A percentile compares a stretch with the other conserved stretches of the same genome.
phyloP scores from a whole-genome alignment of 1,140 invertebrate genomes.

The Bombus soroeensis region DNA sequence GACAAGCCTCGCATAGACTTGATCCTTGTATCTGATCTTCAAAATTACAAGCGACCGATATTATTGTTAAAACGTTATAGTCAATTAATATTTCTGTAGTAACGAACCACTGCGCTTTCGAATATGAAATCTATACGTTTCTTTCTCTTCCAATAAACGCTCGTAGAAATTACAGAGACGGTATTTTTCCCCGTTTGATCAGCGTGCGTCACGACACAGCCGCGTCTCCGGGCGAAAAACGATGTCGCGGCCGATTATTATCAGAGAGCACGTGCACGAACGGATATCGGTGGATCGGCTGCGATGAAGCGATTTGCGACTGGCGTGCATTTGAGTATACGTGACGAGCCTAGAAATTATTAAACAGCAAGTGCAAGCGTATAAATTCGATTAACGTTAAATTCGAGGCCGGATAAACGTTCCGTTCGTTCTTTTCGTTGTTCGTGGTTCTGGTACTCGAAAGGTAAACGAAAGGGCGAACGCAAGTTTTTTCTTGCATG shows the following conservation, averaged over 20 bases:
- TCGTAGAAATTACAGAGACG: background rate
- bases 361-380: constrained; percentile 6
- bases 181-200: background rate
- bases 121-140: too few relatives aligned
- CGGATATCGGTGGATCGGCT: background rate
- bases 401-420: background rate
- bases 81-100: background rate
- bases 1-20: background rate
- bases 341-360: constrained; percentile 24
- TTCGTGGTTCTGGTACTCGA: too few relatives aligned
- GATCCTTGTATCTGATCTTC: too few relatives aligned
- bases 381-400: constrained; percentile 38
- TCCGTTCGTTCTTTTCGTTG: background rate
- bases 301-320: background rate
- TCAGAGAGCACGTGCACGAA: constrained; percentile 4
- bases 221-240: background rate
- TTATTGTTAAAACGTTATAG: too few relatives aligned
- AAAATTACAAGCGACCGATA: too few relatives aligned
- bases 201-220: background rate
- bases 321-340: background rate
- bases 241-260: constrained; percentile 36
- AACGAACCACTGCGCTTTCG: background rate
- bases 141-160: background rate
- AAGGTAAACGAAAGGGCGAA: background rate
- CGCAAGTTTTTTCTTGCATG: too few relatives aligned